Conservation (phyloP, 2,888 invertebrate species). For the Copidosoma aretas region DNA sequence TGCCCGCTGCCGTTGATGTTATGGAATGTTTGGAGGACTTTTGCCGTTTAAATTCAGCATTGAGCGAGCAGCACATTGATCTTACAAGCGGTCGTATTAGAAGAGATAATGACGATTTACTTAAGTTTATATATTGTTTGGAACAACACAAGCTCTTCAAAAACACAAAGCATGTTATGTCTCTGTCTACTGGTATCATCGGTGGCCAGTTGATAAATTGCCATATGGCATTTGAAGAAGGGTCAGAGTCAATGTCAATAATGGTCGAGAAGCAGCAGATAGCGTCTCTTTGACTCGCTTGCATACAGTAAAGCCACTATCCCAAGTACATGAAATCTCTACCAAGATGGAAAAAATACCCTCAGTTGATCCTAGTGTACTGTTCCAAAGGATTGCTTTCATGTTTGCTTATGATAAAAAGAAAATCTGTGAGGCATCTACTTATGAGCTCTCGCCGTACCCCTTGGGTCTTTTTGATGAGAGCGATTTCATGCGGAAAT, state of each 20-base stretch:
- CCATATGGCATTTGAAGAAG: too few relatives aligned
- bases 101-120: not conserved
- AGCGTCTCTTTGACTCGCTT: too few relatives aligned
- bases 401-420: too few relatives aligned
- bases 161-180: not conserved
- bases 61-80: slow-evolving; percentile 1
- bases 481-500: slow-evolving; percentile 38
- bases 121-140: not conserved
- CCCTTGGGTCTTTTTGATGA: slow-evolving; percentile 40
- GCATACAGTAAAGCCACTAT: too few relatives aligned
- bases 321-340: too few relatives aligned
- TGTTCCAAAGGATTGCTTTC: too few relatives aligned
- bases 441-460: slow-evolving; percentile 41
- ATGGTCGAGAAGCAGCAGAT: slow-evolving; percentile 35
- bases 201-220: not conserved
- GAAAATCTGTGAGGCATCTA: slow-evolving; percentile 32
- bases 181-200: not conserved
- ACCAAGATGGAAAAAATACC: too few relatives aligned
- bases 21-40: slow-evolving; percentile 40
- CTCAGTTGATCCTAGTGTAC: too few relatives aligned
- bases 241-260: not conserved
- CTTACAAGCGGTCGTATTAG: not conserved
- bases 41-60: slow-evolving; percentile 5
- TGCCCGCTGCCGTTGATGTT: slow-evolving; percentile 36
- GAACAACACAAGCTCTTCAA: not conserved